A percentile compares a stretch with the other conserved stretches of the same genome.
These are phyloP conservation scores for Cheilosia urbana DNA, from an alignment of 2,888 invertebrate species.

Conservation along the genomic window DNA sequence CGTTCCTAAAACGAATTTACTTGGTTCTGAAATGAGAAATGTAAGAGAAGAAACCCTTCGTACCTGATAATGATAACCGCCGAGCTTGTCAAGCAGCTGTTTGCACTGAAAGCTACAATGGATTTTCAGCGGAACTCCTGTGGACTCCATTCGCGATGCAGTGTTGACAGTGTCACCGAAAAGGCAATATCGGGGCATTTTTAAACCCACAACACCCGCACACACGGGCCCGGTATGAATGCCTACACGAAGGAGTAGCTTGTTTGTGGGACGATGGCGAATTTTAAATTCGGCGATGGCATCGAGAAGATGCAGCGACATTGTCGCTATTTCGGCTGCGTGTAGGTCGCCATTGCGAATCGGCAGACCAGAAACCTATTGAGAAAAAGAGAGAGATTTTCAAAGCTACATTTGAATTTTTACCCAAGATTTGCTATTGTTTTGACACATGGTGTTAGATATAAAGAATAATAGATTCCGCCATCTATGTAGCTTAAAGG, in stretches of 20 bases:
- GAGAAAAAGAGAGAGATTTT: not conserved
- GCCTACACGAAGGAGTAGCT: slow-evolving; percentile 94
- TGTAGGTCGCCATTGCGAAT: slow-evolving; percentile 94
- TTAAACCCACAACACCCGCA: slow-evolving; percentile 95
- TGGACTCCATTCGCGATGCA: slow-evolving; percentile 94
- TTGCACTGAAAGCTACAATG: slow-evolving; percentile 92
- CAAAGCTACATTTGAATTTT: not conserved
- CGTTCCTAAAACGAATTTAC: slow-evolving; percentile 86
- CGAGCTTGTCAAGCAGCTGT: slow-evolving; percentile 87
- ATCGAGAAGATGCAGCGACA: slow-evolving; percentile 94
- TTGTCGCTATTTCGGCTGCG: slow-evolving; percentile 96
- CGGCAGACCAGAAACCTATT: slow-evolving; percentile 93
- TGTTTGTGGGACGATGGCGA: slow-evolving; percentile 93
- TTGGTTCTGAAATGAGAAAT: slow-evolving; percentile 4
- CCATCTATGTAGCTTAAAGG: no score
- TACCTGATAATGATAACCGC: slow-evolving; percentile 88
- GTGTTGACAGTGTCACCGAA: slow-evolving; percentile 98
- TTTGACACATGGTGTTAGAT: no score
- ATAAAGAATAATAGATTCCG: no score
- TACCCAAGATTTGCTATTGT: no score
- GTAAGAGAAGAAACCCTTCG: not conserved
- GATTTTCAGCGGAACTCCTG: slow-evolving; percentile 92
- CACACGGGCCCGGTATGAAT: slow-evolving; percentile 96
- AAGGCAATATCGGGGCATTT: slow-evolving; percentile 96
- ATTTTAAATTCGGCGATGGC: slow-evolving; percentile 94